Conservation (phyloP, 2,888 invertebrate species). For the Neoascia interrupta region DNA sequence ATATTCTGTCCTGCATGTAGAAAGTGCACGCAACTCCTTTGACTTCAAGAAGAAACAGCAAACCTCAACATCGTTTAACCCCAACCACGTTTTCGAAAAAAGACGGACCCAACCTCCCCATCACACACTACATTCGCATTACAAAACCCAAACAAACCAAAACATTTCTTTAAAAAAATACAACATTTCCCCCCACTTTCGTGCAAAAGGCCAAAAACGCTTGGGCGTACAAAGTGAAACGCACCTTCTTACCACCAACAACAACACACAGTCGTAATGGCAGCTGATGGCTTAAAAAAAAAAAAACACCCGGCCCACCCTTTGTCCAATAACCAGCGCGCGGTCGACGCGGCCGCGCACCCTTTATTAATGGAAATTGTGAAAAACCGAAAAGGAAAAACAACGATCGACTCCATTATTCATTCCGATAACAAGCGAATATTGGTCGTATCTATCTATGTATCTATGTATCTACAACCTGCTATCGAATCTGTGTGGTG, state of each 20-base stretch:
- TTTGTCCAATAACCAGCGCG: neutral
- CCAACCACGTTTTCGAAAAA: no score
- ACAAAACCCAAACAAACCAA: neutral
- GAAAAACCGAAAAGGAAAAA: slow-evolving; percentile 27
- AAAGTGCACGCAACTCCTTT: no score
- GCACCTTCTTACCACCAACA: slow-evolving; percentile 22
- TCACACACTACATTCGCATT: no score
- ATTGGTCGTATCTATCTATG: slow-evolving; percentile 50
- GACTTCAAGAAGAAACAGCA: no score
- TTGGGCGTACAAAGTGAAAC: neutral
- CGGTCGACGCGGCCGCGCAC: neutral
- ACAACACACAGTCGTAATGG: slow-evolving; percentile 28
- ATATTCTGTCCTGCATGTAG: no score
- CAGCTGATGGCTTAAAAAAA: slow-evolving; percentile 30
- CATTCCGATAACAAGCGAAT: slow-evolving; percentile 42
- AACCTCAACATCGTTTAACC: neutral
- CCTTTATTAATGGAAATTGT: slow-evolving; percentile 22
- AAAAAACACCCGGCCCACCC: slow-evolving; percentile 32
- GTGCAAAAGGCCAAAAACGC: slow-evolving; percentile 7
- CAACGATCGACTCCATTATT: slow-evolving; percentile 66
- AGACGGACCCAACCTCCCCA: no score
- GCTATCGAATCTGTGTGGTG: slow-evolving; percentile 47
- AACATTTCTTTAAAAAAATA: neutral
- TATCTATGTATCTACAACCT: slow-evolving; percentile 55
- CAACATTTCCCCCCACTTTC: slow-evolving; percentile 3